A percentile compares a stretch with the other conserved stretches of the same genome.
These are phyloP conservation scores for Drosophila novamexicana DNA, from an alignment of 1,140 invertebrate genomes.

Conservation along the genomic window DNA sequence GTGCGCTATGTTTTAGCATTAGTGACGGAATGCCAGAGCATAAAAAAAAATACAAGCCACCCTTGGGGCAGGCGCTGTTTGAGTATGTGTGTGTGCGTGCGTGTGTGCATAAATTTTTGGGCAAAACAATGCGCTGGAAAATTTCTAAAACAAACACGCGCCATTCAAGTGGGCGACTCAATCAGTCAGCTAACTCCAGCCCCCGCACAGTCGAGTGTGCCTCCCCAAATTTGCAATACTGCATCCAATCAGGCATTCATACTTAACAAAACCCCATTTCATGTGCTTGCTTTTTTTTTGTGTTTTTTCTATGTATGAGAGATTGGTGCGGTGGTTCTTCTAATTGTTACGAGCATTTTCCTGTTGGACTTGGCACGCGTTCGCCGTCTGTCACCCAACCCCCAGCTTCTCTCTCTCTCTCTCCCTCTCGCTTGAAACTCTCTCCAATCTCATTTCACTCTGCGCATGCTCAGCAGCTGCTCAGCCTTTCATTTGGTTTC, in stretches of 20 bases:
- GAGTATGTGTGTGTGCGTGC: slow-evolving; percentile 2
- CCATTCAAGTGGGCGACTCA: slow-evolving; percentile 45
- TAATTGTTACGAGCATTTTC: slow-evolving; percentile 70
- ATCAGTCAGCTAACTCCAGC: slow-evolving; percentile 6
- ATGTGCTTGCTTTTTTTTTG: slow-evolving; percentile 9
- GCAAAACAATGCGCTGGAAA: slow-evolving; percentile 63
- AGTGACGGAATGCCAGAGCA: slow-evolving; percentile 60
- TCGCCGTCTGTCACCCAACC: slow-evolving; percentile 50
- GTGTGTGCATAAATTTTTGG: slow-evolving; percentile 52
- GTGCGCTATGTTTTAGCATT: slow-evolving; percentile 20
- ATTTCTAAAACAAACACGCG: slow-evolving; percentile 74
- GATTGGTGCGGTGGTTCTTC: not conserved
- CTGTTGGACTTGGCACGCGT: slow-evolving; percentile 66
- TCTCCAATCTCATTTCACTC: not conserved
- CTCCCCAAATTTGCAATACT: slow-evolving; percentile 1
- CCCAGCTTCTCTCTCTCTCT: slow-evolving; percentile 12
- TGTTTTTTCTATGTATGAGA: no score
- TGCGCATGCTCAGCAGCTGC: slow-evolving; percentile 48
- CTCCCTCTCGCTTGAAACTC: slow-evolving; percentile 2
- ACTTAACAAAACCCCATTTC: slow-evolving; percentile 27
- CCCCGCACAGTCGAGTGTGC: not conserved
- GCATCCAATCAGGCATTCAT: slow-evolving; percentile 60
- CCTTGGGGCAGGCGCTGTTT: no score
- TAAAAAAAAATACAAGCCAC: slow-evolving; percentile 7
- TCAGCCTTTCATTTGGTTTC: slow-evolving; percentile 45